Evolutionary conservation across 2,888 invertebrate species (phyloP), one percentile per base, ranked within the genome.

Genomic region (Apodemia hepburni): DNA sequence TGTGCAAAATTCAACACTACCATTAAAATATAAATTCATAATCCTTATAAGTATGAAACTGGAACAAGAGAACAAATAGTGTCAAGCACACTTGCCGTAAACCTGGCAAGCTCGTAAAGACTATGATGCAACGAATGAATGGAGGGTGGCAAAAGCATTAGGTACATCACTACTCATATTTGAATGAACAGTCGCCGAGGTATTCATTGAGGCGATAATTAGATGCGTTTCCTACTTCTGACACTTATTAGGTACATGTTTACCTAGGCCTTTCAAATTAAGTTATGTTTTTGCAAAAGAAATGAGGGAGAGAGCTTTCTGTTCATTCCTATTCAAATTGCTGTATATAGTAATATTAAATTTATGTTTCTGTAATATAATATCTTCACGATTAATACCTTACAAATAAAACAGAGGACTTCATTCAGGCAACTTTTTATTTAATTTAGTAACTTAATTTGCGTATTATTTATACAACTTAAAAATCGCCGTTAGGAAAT

Each of bases 81-180:
- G 77, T 77, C 73, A 80, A 83, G 84, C 78, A 77, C 78, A 78
- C 81, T 84, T 72, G 76, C 74, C 75, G 79, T 81, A 81, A 42
- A 80, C 76, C 76, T 75, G 75, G 75, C 69, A 75, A 75, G 80
- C 79, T 85, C 85, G 79, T 86, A 87, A 85, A 77, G 79, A 75
- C 76, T 69, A 71, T 75, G 78, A 73, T 76, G 77, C 76, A 79
- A 77, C 81, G 80, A 82, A 81, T 79, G 78, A 78, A 71, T 68
- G 68, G 66, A 65, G 65, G 65, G 67, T 66, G 69, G 64, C 51
- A 61, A 64, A 68, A 61, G 69, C 67, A 66, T 67, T 70, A 69
- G 54, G 54, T 54, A 22, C 15, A 42, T 1, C 75, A 73, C 69
- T 70, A 69, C 73, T 76, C 66, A 15, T 42, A 69, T 75, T 71